Percentiles rank a stretch among this genome's conserved stretches.
Conservation (phyloP, 2,797 vertebrate genomes). For the Ctenopoma kingsleyae region DNA sequence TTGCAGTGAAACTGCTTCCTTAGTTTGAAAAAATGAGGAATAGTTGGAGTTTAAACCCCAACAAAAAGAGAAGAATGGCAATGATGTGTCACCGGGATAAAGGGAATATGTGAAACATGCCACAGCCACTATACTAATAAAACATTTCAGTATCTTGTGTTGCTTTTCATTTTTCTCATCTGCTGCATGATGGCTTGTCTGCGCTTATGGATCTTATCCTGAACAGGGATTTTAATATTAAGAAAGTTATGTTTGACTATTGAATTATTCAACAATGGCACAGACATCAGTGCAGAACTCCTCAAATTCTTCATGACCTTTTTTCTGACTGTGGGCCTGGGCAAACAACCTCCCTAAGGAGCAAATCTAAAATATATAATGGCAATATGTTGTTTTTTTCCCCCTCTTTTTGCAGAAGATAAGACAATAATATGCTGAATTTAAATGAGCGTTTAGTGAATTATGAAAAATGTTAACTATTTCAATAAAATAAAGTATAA, state of each 20-base stretch:
- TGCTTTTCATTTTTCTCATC: conserved; percentile 44
- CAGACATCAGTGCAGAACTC: conserved; percentile 44
- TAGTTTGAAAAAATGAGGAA: conserved; percentile 38
- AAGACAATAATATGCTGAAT: too few relatives aligned
- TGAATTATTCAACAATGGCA: conserved; percentile 60
- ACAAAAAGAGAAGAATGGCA: conserved; percentile 41
- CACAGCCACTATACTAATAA: conserved; percentile 24
- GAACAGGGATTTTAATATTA: conserved; percentile 59
- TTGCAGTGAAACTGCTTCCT: conserved; percentile 58
- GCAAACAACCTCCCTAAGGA: background rate
- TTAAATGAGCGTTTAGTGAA: too few relatives aligned
- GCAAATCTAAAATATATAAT: too few relatives aligned
- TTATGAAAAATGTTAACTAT: too few relatives aligned
- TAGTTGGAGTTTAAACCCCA: conserved; percentile 20
- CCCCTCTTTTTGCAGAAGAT: too few relatives aligned
- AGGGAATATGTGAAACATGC: conserved; percentile 50
- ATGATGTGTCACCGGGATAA: conserved; percentile 43
- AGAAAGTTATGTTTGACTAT: conserved; percentile 50
- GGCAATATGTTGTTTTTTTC: too few relatives aligned
- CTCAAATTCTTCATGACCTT: background rate
- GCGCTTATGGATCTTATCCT: conserved; percentile 39
- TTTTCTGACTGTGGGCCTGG: conserved; percentile 17
- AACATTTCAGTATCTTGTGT: conserved; percentile 32
- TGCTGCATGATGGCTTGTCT: conserved; percentile 31
- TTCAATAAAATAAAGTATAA: too few relatives aligned